These are phyloP conservation scores for Hirtodrosophila trivittata DNA, from an alignment of 2,888 invertebrate genomes.

Conservation along the genomic window DNA sequence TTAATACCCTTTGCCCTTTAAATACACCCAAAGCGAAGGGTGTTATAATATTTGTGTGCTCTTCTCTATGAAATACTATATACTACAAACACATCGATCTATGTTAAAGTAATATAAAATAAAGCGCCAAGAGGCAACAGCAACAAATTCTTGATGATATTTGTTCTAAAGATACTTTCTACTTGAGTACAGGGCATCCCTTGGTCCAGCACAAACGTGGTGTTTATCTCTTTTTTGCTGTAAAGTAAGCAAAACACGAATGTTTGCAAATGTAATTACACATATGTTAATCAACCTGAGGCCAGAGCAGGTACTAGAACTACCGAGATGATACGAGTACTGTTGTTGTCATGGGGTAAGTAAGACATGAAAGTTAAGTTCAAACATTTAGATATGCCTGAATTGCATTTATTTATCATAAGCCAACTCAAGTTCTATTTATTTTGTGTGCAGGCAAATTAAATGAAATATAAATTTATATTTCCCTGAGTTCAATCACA, in stretches of 20 bases:
- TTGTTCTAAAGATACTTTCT: constrained; percentile 11
- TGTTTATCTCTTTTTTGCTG: constrained; percentile 31
- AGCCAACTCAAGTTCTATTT: constrained; percentile 3
- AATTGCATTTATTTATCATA: background rate
- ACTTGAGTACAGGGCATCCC: constrained; percentile 3
- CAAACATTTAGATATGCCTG: background rate
- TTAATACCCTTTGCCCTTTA: constrained; percentile 7
- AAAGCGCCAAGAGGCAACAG: no score
- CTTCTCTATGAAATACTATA: no score
- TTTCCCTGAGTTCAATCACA: background rate
- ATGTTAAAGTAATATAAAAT: no score
- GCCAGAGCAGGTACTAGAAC: background rate
- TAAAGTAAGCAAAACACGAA: constrained; percentile 36
- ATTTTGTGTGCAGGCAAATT: constrained; percentile 1
- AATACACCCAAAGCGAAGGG: background rate
- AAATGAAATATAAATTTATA: constrained; percentile 5
- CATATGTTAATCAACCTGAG: constrained; percentile 40
- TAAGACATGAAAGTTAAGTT: constrained; percentile 2
- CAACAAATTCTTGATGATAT: no score
- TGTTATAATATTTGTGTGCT: constrained; percentile 11
- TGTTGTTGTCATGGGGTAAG: background rate
- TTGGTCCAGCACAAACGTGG: constrained; percentile 9
- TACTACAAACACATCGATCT: no score
- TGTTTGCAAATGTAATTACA: constrained; percentile 62
- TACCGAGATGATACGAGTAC: background rate